A percentile compares a stretch with the other conserved stretches of the same genome.
Conservation (phyloP, 2,113 vertebrate species). For the Choloepus hoffmanni region DNA sequence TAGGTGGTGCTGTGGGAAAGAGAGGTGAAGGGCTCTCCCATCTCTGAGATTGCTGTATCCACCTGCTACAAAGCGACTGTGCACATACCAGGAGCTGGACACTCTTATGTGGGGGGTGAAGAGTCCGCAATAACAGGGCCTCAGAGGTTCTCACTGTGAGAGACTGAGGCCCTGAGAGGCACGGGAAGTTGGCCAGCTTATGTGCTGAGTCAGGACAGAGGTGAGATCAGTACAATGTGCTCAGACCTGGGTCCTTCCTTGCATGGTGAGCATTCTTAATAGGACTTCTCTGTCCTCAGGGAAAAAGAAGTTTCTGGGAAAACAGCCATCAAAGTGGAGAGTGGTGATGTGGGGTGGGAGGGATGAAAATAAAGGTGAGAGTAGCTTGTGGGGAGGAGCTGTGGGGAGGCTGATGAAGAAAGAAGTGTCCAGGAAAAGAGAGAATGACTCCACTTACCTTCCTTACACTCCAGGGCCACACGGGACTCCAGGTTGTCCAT, state of each 20-base stretch:
- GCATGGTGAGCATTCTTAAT: background rate
- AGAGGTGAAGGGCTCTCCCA: background rate
- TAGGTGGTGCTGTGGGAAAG: fast-evolving
- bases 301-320: background rate
- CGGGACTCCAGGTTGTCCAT: conserved; percentile 99
- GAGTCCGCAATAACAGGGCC: background rate
- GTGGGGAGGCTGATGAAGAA: background rate
- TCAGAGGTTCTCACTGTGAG: background rate
- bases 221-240: fast-evolving
- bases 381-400: background rate
- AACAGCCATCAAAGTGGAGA: background rate
- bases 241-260: background rate
- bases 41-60: background rate
- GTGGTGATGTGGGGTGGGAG: background rate
- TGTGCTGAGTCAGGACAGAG: background rate
- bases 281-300: background rate
- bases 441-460: conserved; percentile 87
- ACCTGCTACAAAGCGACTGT: too few species aligned
- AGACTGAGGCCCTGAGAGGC: background rate
- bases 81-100: background rate
- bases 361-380: background rate
- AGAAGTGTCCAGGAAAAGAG: fast-evolving
- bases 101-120: background rate
- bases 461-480: conserved; percentile 98
- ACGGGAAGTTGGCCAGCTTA: background rate